phyloP scores from a whole-genome alignment of 2,888 invertebrate species.

The Disparrhopalites patrizii region DNA sequence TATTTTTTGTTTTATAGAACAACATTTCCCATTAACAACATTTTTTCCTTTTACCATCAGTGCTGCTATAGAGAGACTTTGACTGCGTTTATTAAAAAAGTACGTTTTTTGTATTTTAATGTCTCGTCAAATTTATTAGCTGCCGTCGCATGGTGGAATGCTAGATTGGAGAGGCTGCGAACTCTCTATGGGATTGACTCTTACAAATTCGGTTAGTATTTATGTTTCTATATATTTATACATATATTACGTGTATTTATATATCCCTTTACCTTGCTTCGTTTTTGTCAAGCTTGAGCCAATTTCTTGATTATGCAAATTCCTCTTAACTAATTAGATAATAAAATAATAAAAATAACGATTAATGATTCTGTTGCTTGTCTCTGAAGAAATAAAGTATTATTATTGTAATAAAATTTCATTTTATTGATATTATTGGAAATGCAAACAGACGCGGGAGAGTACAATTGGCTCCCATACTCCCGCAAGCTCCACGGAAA shows the following conservation, averaged over 20 bases:
- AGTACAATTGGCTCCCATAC: conserved; percentile 65
- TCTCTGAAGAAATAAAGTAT: conserved; percentile 56
- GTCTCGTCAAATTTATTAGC: too few relatives aligned
- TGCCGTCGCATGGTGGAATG: conserved; percentile 51
- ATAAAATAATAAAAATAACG: conserved; percentile 49
- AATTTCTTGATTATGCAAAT: too few relatives aligned
- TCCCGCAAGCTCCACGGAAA: conserved; percentile 44
- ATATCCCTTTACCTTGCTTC: too few relatives aligned
- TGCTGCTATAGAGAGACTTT: too few relatives aligned
- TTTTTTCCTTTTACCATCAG: too few relatives aligned
- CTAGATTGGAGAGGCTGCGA: conserved; percentile 54
- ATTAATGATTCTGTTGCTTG: conserved; percentile 51
- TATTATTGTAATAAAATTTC: conserved; percentile 69
- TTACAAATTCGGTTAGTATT: conserved; percentile 59
- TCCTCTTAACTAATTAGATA: too few relatives aligned
- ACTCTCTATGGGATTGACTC: conserved; percentile 64
- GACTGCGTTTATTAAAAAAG: too few relatives aligned
- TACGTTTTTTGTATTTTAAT: too few relatives aligned
- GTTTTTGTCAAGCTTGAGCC: too few relatives aligned
- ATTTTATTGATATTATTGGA: conserved; percentile 59
- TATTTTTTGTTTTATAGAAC: neutral
- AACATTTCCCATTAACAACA: neutral
- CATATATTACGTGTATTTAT: too few relatives aligned
- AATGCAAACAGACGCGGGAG: conserved; percentile 70
- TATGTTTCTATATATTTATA: neutral